phyloP scores from a whole-genome alignment of 2,797 vertebrate genomes.

The Hapalemur alaotrensis region DNA sequence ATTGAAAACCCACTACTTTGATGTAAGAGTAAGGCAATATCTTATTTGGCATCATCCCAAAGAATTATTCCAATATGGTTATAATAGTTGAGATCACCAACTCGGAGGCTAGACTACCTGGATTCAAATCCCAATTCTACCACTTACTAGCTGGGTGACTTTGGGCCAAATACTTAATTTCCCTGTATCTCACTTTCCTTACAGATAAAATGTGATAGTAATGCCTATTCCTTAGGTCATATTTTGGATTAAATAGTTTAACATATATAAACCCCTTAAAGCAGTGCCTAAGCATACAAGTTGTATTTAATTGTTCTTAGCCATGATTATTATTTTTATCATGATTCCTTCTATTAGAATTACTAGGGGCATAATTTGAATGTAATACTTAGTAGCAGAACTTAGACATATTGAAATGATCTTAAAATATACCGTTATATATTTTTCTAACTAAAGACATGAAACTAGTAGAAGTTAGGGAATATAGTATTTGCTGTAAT shows the following conservation, averaged over 20 bases:
- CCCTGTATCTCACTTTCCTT: not conserved
- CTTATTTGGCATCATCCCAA: not conserved
- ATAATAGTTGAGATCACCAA: not conserved
- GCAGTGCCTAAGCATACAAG: not conserved
- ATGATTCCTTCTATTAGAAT: not conserved
- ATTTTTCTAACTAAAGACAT: slow-evolving; percentile 16
- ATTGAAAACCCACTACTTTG: not conserved
- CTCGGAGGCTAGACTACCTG: not conserved
- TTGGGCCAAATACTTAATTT: not conserved
- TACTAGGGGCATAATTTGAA: not conserved
- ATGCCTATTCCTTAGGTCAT: not conserved
- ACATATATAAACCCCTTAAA: not conserved
- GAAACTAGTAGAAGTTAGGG: not conserved
- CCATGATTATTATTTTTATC: not conserved
- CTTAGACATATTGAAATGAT: not conserved
- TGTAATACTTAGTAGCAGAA: not conserved
- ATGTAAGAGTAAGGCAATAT: not conserved
- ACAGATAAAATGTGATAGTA: not conserved
- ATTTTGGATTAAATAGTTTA: not conserved
- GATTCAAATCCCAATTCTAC: not conserved
- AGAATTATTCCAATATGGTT: not conserved
- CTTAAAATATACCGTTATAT: not conserved
- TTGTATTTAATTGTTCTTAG: not conserved
- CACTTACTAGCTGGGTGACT: not conserved
- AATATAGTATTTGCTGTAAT: not conserved